Evolutionary conservation across 64 coral and sea anemone species (phyloP).

Genomic region (Porites lutea): DNA sequence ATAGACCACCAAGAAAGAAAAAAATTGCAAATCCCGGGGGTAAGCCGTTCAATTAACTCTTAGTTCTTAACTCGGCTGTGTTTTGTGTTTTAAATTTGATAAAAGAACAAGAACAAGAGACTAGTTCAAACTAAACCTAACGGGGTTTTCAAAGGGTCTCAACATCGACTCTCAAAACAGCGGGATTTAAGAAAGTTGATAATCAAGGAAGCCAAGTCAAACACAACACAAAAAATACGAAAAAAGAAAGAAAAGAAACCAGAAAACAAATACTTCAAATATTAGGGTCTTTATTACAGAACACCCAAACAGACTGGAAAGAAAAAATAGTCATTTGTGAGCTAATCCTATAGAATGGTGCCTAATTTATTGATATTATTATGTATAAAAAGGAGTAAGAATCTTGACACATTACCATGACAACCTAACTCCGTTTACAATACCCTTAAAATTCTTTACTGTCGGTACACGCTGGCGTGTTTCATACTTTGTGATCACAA

Average conservation of each 20-base stretch:
- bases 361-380: neutral
- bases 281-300: slow-evolving; percentile 18
- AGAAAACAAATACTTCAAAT: neutral
- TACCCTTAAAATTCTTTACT: neutral
- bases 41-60: too few relatives aligned
- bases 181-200: too few relatives aligned
- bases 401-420: slow-evolving; percentile 5
- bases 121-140: too few relatives aligned
- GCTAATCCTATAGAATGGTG: slow-evolving; percentile 20
- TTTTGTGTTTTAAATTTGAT: too few relatives aligned
- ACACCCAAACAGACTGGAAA: neutral
- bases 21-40: too few relatives aligned
- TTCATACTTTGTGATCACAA: neutral
- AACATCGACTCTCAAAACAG: too few relatives aligned
- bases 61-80: too few relatives aligned
- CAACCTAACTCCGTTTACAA: neutral
- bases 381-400: neutral
- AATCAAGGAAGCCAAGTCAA: neutral
- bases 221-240: neutral
- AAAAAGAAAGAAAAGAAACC: neutral
- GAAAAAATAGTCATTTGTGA: neutral
- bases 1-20: too few relatives aligned
- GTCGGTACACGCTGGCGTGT: neutral
- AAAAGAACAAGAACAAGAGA: too few relatives aligned
- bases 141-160: too few relatives aligned